A percentile compares a stretch with the other conserved stretches of the same genome.
Conservation (phyloP, 2,797 vertebrate genomes). For the Leucoraja ocellata region DNA sequence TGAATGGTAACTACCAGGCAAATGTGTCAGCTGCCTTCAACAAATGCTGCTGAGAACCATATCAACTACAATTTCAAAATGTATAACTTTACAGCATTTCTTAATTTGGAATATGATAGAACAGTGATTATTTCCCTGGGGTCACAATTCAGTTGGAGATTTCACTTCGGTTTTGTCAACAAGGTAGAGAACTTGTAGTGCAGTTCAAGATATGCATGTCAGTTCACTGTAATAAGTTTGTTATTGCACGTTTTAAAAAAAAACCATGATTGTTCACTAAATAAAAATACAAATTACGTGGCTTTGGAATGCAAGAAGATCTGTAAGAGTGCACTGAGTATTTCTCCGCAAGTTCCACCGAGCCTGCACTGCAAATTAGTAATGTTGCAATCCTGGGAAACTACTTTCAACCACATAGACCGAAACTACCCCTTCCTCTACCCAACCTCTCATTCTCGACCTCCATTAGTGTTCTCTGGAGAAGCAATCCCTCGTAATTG, state of each 20-base stretch:
- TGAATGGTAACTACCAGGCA: background rate
- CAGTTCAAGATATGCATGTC: background rate
- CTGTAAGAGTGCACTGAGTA: background rate
- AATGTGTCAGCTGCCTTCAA: background rate
- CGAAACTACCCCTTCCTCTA: too few relatives aligned
- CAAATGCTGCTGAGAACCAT: background rate
- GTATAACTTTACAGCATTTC: background rate
- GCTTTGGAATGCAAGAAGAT: background rate
- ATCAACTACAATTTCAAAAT: background rate
- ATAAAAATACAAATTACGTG: background rate
- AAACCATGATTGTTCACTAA: too few relatives aligned
- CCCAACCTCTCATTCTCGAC: too few relatives aligned
- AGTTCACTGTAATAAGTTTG: background rate
- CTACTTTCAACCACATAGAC: too few relatives aligned
- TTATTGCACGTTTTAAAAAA: background rate
- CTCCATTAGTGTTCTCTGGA: too few relatives aligned
- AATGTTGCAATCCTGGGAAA: background rate
- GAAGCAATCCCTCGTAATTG: too few relatives aligned
- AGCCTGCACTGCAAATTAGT: background rate
- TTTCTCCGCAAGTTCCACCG: background rate
- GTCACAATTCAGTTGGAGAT: background rate
- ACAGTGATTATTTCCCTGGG: too few relatives aligned
- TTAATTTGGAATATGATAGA: background rate
- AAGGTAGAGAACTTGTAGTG: background rate
- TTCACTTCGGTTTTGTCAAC: background rate